A percentile compares a stretch with the other conserved stretches of the same genome.
Conservation (phyloP, 2,113 vertebrate species). For the Ancistrus triradiatus region DNA sequence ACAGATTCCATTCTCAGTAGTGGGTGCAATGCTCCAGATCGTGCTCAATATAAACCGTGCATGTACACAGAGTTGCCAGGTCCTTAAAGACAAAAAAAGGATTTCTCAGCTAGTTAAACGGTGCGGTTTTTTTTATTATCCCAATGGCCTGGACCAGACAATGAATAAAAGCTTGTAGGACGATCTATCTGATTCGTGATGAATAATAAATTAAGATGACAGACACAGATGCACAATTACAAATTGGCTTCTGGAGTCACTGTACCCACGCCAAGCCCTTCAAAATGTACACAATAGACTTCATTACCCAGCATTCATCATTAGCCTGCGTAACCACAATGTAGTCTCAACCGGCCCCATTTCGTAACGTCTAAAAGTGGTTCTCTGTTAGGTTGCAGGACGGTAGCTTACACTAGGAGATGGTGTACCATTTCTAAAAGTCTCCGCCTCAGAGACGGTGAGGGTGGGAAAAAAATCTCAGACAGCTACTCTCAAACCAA, state of each 20-base stretch:
- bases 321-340: constrained; percentile 63
- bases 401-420: background rate
- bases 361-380: background rate
- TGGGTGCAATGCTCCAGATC: constrained; percentile 63
- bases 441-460: background rate
- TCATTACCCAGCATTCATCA: constrained; percentile 57
- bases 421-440: background rate
- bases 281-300: constrained; percentile 62
- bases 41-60: constrained; percentile 22
- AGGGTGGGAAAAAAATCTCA: constrained; percentile 28
- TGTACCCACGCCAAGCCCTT: constrained; percentile 60
- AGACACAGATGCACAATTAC: background rate
- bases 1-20: constrained; percentile 67
- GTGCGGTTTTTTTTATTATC: too few relatives aligned
- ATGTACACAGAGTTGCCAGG: constrained; percentile 13
- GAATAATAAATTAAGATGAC: constrained; percentile 24
- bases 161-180: too few relatives aligned
- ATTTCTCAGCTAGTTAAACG: background rate
- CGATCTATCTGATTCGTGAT: background rate
- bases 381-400: background rate
- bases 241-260: constrained; percentile 56
- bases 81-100: background rate
- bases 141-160: too few relatives aligned
- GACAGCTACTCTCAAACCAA: constrained; percentile 53
- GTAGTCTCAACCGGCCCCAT: constrained; percentile 9